Evolutionary conservation across 1,140 invertebrate genomes (phyloP).

Genomic region (Hylaeus volcanicus): DNA sequence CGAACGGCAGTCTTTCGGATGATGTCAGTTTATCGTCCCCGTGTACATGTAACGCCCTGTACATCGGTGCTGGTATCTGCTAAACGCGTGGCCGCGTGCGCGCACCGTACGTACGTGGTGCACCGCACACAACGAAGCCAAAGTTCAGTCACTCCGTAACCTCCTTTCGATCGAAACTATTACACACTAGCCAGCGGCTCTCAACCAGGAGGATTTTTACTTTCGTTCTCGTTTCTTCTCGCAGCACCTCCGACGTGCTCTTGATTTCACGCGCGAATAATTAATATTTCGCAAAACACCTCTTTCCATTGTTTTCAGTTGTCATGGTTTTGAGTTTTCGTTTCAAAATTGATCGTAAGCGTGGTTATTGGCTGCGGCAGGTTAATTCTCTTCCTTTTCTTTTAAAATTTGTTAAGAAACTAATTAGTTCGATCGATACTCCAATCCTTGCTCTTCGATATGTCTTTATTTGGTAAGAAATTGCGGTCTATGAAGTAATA

Average conservation of each 20-base stretch:
- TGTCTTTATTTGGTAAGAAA: no score
- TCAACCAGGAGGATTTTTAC: conserved; percentile 75
- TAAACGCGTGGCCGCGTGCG: conserved; percentile 49
- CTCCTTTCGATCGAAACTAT: conserved; percentile 82
- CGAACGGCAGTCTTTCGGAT: conserved; percentile 32
- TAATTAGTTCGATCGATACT: no score
- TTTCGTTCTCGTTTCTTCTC: conserved; percentile 72
- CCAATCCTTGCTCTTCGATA: no score
- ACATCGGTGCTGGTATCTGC: conserved; percentile 31
- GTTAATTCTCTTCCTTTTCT: no score
- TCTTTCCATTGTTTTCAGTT: no score
- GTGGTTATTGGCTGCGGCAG: no score
- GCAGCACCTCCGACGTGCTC: background rate
- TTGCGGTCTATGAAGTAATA: no score
- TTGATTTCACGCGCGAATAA: no score
- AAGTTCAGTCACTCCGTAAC: conserved; percentile 81
- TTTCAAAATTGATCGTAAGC: no score
- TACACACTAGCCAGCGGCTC: conserved; percentile 80
- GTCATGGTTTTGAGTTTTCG: no score
- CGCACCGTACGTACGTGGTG: conserved; percentile 41
- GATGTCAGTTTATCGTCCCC: conserved; percentile 21
- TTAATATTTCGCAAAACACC: no score
- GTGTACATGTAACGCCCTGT: conserved; percentile 16
- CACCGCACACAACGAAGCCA: conserved; percentile 70
- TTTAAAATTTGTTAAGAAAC: no score